Evolutionary conservation across 2,888 invertebrate genomes (phyloP).

Genomic region (Micropterix aruncella): DNA sequence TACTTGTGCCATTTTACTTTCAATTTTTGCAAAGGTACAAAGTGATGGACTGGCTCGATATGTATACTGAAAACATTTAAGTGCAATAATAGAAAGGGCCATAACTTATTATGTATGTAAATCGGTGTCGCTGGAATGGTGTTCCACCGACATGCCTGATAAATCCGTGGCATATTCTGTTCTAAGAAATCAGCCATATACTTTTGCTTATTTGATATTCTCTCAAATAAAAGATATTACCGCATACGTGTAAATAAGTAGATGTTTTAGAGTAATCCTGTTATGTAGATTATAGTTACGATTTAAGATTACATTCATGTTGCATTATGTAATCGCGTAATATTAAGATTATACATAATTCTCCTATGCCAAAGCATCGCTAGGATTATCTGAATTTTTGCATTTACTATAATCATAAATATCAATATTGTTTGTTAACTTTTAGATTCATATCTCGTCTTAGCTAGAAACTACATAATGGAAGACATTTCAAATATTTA

Average conservation of each 20-base stretch:
- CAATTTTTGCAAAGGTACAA: no score
- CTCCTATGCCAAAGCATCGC: conserved; percentile 42
- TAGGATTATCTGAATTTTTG: conserved; percentile 36
- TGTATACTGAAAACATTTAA: no score
- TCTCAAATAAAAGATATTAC: no score
- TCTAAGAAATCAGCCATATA: no score
- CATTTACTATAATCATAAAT: conserved; percentile 43
- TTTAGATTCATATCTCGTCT: conserved; percentile 38
- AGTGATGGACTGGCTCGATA: no score
- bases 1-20: no score
- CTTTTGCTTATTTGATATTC: no score
- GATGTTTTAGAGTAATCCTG: background rate
- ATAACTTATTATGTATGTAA: no score
- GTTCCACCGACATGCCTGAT: no score
- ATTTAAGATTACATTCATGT: background rate
- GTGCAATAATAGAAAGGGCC: no score
- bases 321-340: conserved; percentile 11
- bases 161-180: no score
- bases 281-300: background rate
- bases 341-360: conserved; percentile 16
- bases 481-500: conserved; percentile 15
- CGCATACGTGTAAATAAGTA: background rate
- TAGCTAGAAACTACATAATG: conserved; percentile 20
- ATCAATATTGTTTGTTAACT: conserved; percentile 25
- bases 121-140: no score